phyloP scores from a whole-genome alignment of 2,888 invertebrate genomes.

The Megastigmus dorsalis region DNA sequence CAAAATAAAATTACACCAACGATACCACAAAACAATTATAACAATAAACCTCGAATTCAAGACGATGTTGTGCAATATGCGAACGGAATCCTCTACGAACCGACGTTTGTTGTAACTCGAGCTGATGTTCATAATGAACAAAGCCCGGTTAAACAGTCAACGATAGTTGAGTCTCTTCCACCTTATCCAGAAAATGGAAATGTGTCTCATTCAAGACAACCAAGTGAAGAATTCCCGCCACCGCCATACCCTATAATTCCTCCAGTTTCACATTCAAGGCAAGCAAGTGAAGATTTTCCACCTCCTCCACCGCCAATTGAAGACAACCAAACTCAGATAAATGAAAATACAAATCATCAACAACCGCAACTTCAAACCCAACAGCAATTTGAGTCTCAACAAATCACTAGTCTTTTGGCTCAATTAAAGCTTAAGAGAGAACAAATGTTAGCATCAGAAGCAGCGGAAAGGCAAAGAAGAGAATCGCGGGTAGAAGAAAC shows the following conservation, averaged over 20 bases:
- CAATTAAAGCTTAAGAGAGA: conserved; percentile 74
- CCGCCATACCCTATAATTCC: conserved; percentile 89
- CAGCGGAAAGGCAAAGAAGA: conserved; percentile 59
- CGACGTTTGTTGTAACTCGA: conserved; percentile 82
- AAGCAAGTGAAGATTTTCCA: conserved; percentile 92
- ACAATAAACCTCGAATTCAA: conserved; percentile 68
- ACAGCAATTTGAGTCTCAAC: conserved; percentile 66
- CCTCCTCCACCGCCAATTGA: conserved; percentile 90
- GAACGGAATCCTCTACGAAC: conserved; percentile 73
- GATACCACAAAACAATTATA: conserved; percentile 60
- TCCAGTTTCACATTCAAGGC: conserved; percentile 87
- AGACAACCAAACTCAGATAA: conserved; percentile 73
- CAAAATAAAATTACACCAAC: conserved; percentile 57
- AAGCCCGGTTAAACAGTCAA: conserved; percentile 75
- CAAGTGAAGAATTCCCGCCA: conserved; percentile 77
- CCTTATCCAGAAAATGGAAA: conserved; percentile 74
- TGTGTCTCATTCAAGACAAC: conserved; percentile 75
- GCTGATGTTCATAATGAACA: conserved; percentile 91
- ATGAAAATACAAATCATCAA: conserved; percentile 48
- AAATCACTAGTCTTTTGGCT: conserved; percentile 67
- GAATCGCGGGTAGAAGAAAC: conserved; percentile 59
- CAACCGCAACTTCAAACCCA: conserved; percentile 55
- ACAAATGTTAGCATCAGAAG: conserved; percentile 69
- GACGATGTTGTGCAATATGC: conserved; percentile 76
- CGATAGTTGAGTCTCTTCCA: conserved; percentile 77